Evolutionary conservation across 35 echinoderm and acorn worm genomes (phyloP).

Genomic region (Apostichopus parvimensis): DNA sequence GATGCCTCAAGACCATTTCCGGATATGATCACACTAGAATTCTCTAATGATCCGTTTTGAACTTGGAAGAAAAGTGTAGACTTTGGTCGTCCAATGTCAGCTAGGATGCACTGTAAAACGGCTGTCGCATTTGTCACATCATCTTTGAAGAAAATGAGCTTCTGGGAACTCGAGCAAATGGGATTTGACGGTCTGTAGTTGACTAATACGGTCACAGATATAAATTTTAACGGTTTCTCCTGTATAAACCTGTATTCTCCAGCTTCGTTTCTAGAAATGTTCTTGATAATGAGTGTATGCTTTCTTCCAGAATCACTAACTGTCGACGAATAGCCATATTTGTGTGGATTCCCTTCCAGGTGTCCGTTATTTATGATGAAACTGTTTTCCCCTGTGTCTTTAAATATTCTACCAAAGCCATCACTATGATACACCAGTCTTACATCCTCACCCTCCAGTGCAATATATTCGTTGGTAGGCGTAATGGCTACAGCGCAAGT

Average conservation of each 20-base stretch:
- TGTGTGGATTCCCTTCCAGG: neutral
- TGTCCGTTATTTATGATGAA: neutral
- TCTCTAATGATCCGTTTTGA: neutral
- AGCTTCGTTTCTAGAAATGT: neutral
- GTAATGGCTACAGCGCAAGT: no score
- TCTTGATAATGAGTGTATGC: neutral
- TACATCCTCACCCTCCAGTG: neutral
- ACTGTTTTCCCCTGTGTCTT: neutral
- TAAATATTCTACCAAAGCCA: neutral
- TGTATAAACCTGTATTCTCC: neutral
- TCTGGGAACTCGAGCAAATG: neutral
- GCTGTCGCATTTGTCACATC: neutral
- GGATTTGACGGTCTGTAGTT: neutral
- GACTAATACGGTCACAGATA: neutral
- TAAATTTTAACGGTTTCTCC: neutral
- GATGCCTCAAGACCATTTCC: neutral
- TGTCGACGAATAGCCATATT: neutral
- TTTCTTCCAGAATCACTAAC: neutral
- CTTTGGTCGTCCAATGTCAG: neutral
- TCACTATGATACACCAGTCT: neutral
- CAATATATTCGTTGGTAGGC: neutral
- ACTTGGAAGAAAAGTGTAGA: neutral
- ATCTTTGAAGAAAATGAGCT: neutral
- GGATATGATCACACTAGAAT: no score
- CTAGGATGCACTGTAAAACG: neutral